Conservation (phyloP, 2,113 vertebrate species). For the Ceyx melanurus region DNA sequence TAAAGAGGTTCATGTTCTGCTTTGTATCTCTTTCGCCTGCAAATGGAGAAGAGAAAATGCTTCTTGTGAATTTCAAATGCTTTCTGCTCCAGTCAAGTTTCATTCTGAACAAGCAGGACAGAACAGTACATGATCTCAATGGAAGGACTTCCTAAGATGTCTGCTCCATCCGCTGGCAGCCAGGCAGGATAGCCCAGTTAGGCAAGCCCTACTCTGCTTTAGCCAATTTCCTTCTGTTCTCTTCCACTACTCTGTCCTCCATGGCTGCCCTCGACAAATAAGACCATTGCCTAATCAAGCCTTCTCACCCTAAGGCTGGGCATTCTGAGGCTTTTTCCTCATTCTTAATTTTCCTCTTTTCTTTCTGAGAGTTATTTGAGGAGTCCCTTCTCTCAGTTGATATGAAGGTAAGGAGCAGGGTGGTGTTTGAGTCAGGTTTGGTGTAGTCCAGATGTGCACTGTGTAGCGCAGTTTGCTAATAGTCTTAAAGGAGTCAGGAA, state of each 20-base stretch:
- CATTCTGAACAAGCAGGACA: neutral
- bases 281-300: neutral
- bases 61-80: neutral
- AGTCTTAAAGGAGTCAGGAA: neutral
- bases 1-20: neutral
- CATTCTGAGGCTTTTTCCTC: neutral
- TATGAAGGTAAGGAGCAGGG: neutral
- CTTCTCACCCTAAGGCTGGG: neutral
- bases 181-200: neutral
- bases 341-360: neutral
- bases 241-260: neutral
- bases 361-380: neutral
- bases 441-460: neutral
- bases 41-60: conserved; percentile 56
- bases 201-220: neutral
- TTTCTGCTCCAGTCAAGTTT: conserved; percentile 21
- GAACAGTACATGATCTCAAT: neutral
- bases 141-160: conserved; percentile 15
- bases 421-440: neutral
- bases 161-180: neutral
- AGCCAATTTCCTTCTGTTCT: neutral
- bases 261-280: neutral
- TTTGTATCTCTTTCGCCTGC: neutral
- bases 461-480: neutral
- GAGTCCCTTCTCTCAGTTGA: neutral